These are phyloP conservation scores for Mylabris phalerata DNA, from an alignment of 1,140 invertebrate species.

Conservation along the genomic window DNA sequence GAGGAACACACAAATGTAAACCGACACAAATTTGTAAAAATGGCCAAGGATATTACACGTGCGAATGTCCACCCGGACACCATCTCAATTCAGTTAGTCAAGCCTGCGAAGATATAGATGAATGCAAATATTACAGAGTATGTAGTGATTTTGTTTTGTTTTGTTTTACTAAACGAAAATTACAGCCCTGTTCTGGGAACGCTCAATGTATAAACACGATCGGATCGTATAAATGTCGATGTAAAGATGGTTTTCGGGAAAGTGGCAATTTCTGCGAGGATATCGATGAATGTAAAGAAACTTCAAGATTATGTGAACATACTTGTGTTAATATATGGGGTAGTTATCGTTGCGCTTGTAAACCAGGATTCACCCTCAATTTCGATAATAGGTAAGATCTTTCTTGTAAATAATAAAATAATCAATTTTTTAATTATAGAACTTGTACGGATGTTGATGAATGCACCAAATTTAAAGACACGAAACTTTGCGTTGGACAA, in stretches of 20 bases:
- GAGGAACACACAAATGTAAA: conserved; percentile 59
- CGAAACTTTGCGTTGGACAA: conserved; percentile 71
- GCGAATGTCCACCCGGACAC: conserved; percentile 65
- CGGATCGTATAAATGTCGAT: conserved; percentile 76
- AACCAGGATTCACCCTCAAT: conserved; percentile 63
- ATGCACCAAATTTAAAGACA: conserved; percentile 64
- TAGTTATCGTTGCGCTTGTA: conserved; percentile 69
- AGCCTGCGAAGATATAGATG: conserved; percentile 84
- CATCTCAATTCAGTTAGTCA: conserved; percentile 46
- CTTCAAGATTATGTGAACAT: conserved; percentile 68
- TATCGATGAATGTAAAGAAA: conserved; percentile 58
- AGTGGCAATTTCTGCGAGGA: conserved; percentile 52
- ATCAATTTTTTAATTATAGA: conserved; percentile 39
- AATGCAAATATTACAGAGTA: conserved; percentile 55
- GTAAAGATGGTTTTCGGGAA: conserved; percentile 64
- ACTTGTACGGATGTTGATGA: conserved; percentile 84
- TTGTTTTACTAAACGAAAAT: background rate
- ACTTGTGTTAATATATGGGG: conserved; percentile 81
- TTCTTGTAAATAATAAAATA: background rate
- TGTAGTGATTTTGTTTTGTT: conserved; percentile 16
- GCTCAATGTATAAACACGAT: conserved; percentile 69
- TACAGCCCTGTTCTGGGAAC: conserved; percentile 51
- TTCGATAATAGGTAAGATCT: conserved; percentile 58
- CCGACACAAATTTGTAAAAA: conserved; percentile 69
- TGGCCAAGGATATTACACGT: conserved; percentile 64